Conservation (phyloP, 1,140 invertebrate species). For the Papilio dardanus region DNA sequence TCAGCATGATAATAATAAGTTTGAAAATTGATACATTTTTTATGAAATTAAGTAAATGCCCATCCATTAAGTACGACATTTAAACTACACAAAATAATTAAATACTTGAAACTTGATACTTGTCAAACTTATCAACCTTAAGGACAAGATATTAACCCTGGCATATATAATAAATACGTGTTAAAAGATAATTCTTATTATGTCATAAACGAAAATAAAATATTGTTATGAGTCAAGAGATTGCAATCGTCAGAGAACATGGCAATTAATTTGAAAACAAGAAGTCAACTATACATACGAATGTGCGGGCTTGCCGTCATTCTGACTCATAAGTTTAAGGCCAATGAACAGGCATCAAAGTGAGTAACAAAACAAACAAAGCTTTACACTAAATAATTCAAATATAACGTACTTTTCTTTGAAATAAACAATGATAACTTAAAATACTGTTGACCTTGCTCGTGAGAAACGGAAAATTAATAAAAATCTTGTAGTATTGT, state of each 20-base stretch:
- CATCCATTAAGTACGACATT: no score
- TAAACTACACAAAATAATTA: no score
- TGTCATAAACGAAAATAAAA: slow-evolving; percentile 28
- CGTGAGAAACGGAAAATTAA: background rate
- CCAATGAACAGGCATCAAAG: slow-evolving; percentile 24
- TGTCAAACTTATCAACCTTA: no score
- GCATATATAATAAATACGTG: background rate
- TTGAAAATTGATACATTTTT: no score
- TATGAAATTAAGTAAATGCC: no score
- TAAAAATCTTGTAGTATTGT: background rate
- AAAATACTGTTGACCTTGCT: slow-evolving; percentile 30
- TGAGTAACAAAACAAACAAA: slow-evolving; percentile 33
- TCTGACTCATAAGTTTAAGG: slow-evolving; percentile 36
- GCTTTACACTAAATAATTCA: background rate
- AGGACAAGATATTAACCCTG: no score
- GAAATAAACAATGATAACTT: background rate
- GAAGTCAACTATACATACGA: slow-evolving; percentile 30
- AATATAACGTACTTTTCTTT: background rate
- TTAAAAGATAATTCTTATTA: background rate
- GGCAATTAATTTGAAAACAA: slow-evolving; percentile 36
- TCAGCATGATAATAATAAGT: no score
- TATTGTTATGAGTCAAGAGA: slow-evolving; percentile 14
- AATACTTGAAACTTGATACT: no score
- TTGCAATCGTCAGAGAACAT: slow-evolving; percentile 31
- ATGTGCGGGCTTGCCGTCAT: slow-evolving; percentile 25